Base-by-base conservation (phyloP, 2,113 vertebrate genomes). In the Mionectes macconnelli region DNA sequence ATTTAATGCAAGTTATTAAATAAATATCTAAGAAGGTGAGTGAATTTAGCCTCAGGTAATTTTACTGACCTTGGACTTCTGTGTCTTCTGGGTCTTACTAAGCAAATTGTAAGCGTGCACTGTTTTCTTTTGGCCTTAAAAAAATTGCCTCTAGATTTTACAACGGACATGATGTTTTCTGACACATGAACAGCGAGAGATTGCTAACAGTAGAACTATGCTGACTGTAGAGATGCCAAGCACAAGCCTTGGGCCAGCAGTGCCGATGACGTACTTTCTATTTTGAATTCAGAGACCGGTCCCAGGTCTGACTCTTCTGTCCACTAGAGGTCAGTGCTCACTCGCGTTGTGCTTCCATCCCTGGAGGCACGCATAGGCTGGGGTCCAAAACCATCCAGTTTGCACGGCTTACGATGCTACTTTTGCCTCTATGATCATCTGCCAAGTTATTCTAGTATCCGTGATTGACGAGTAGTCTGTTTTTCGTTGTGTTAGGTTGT, bases 261-360 rank as follows among this genome's bases (percentile, higher is more conserved):
- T 12, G 7, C 0, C 0, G 24, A 0, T 72, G 87, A 72, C 2
- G 25, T 31, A 2, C 33, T 52, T 78, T 56, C 2, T 16, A 4
- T 60, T 94, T 87, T 11, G 60, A 53, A 44, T 31, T 12, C 20
- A 39, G 50, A 2, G 1, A 7, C 50, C 44, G 44, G 33, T 60
- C 12, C 22, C 53, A 5, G 2, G 14, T 40, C 33, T 15, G 12
- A 8, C 15, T 39, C 40, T 22, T 35, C 2, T 33, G 21, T 24
- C 96, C 95, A 33, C 94, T 70, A 95, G 94, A 77, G 92, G 93
- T 72, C 96, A 95, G 94, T 66, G 79, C 85, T 95, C 9, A 4
- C 84, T 83, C 67, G 40, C 40, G 1, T n/a, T 94, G 79, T 20
- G 1, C n/a, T 15, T 7, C 76, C 28, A 3, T 30, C 44, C 20